Percentiles rank a stretch among this genome's conserved stretches.
These are phyloP conservation scores for Drosophila stalkeri DNA, from an alignment of 2,888 invertebrate species.

Conservation along the genomic window DNA sequence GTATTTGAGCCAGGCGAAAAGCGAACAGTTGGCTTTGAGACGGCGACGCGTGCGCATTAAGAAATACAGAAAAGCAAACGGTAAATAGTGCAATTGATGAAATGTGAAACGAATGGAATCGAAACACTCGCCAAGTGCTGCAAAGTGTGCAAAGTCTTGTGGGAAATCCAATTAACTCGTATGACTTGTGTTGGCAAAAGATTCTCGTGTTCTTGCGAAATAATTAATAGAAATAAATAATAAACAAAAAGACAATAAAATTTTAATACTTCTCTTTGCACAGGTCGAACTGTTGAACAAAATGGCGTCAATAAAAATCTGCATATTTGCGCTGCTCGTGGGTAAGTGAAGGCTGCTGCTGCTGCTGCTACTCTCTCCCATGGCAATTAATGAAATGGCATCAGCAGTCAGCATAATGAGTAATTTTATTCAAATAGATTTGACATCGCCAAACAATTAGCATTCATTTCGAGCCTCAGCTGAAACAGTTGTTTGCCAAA, in stretches of 20 bases:
- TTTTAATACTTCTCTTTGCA: constrained; percentile 40
- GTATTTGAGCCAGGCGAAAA: constrained; percentile 37
- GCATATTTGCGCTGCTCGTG: constrained; percentile 78
- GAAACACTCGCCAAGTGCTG: constrained; percentile 38
- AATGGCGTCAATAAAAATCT: constrained; percentile 81
- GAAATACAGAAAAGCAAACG: constrained; percentile 36
- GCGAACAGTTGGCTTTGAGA: constrained; percentile 59
- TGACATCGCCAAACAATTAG: constrained; percentile 53
- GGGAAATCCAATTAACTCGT: neutral
- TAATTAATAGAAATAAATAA: constrained; percentile 10
- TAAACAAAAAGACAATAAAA: too few relatives aligned
- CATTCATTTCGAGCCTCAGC: constrained; percentile 44
- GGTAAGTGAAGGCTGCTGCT: constrained; percentile 71
- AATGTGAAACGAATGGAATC: constrained; percentile 34
- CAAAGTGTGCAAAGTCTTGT: constrained; percentile 10
- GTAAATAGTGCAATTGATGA: constrained; percentile 43
- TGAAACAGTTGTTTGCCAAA: constrained; percentile 27
- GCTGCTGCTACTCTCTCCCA: constrained; percentile 42
- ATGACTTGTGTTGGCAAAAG: neutral
- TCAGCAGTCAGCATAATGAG: constrained; percentile 23
- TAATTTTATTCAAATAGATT: constrained; percentile 32
- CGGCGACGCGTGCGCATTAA: constrained; percentile 68
- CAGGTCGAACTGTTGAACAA: constrained; percentile 61
- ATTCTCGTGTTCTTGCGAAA: constrained; percentile 5
- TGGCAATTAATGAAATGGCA: constrained; percentile 56